Evolutionary conservation across 92 coral and sea anemone genomes (phyloP), one percentile per base, ranked within the genome.

Genomic region (Hydrozoanthus gracilis): DNA sequence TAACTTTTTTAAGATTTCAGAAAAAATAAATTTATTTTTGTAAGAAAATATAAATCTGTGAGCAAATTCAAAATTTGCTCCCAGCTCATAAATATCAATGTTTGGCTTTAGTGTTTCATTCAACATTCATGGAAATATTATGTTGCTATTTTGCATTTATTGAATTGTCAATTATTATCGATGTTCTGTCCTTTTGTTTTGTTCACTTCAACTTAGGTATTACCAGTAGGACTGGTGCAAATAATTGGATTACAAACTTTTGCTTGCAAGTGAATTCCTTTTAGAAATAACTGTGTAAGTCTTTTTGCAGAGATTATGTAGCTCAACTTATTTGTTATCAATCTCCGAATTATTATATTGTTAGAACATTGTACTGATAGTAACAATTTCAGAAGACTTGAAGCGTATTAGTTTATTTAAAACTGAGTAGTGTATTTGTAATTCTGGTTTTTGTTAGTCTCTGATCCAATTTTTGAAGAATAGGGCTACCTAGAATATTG

Each of bases 1-100:
- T 45, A 65, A 17, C 5, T 6, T 46, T 58, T 61, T 45, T n/a
- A 46, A 79, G 7, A 17, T 44, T 72, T 61, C 14, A 79, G 44
- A 62, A 80, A 80, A 4, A 56, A 80, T 12, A 9, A 15, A 48
- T 44, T 35, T 80, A 80, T 80, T 80, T 80, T 80, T 65, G 73
- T 80, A 80, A 65, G 73, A 65, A 79, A 79, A 65, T 47, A 27
- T 7, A 20, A 70, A 58, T 15, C 55, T 80, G 62, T 58, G 16
- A 48, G 35, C 52, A 80, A 61, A 44, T 17, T 66, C 16, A 2
- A 18, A 80, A 46, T 80, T 45, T 64, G 52, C 16, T 2, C 18
- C 60, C 64, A 48, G 17, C 66, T 61, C 46, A 16, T 51, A 79
- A 79, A 67, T 7, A 74, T 47, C 14, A 35, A 10, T 45, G 45